phyloP scores from a whole-genome alignment of 1,140 invertebrate species.

The Pygmarrhopalites habei region DNA sequence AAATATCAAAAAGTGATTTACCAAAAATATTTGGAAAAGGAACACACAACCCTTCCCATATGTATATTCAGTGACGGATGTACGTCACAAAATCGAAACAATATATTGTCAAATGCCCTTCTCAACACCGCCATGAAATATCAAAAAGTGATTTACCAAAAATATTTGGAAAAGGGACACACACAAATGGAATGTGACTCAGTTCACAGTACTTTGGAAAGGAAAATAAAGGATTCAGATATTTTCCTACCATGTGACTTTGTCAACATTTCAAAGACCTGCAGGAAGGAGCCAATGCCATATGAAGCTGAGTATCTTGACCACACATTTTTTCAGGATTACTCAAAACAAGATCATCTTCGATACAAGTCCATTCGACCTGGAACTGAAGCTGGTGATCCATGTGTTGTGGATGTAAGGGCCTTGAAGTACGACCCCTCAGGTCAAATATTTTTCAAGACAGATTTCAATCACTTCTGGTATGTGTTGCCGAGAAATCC shows the following conservation, averaged over 20 bases:
- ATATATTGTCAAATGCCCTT: not conserved
- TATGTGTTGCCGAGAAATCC: slow-evolving; percentile 20
- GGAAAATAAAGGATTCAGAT: slow-evolving; percentile 37
- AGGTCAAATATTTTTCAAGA: slow-evolving; percentile 35
- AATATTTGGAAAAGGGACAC: slow-evolving; percentile 45
- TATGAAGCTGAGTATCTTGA: slow-evolving; percentile 24
- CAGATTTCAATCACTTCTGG: slow-evolving; percentile 25
- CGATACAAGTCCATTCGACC: slow-evolving; percentile 21
- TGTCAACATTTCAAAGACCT: slow-evolving; percentile 33
- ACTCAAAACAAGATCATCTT: not conserved
- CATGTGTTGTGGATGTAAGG: slow-evolving; percentile 26
- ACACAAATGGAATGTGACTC: slow-evolving; percentile 46
- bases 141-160: slow-evolving; percentile 43
- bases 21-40: slow-evolving; percentile 21
- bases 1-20: slow-evolving; percentile 8
- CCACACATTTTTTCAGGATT: slow-evolving; percentile 30
- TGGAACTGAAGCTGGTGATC: slow-evolving; percentile 13
- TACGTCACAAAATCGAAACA: slow-evolving; percentile 5
- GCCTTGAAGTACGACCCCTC: slow-evolving; percentile 28
- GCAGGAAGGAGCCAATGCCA: slow-evolving; percentile 28
- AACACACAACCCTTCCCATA: slow-evolving; percentile 14
- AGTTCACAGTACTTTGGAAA: slow-evolving; percentile 43
- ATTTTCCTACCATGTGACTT: slow-evolving; percentile 39
- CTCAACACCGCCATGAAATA: slow-evolving; percentile 32
- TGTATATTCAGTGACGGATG: not conserved